These are phyloP conservation scores for Allophyes oxyacanthae DNA, from an alignment of 2,888 invertebrate genomes.

Conservation along the genomic window DNA sequence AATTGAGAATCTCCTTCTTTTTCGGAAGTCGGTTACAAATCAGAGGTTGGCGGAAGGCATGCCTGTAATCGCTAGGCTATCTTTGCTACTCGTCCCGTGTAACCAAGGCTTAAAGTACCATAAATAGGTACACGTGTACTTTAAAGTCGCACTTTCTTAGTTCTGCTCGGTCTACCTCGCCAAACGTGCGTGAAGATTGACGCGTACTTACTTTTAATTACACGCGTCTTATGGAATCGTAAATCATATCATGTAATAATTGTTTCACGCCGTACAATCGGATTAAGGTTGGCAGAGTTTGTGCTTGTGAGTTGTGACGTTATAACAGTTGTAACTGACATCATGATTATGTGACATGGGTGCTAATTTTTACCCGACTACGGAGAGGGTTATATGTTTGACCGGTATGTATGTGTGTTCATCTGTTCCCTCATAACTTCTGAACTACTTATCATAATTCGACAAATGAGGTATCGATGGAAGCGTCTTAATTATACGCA, in stretches of 20 bases:
- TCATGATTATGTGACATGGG: constrained; percentile 6
- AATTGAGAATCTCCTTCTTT: too few relatives aligned
- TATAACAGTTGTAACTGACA: constrained; percentile 10
- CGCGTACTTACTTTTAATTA: constrained; percentile 31
- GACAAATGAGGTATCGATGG: too few relatives aligned
- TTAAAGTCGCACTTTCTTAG: constrained; percentile 14
- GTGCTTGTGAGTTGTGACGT: constrained; percentile 1
- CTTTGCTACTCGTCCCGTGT: too few relatives aligned
- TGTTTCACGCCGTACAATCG: constrained; percentile 11
- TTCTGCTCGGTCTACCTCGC: constrained; percentile 13
- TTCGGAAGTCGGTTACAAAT: too few relatives aligned
- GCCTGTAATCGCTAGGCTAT: too few relatives aligned
- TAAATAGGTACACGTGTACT: constrained; percentile 7
- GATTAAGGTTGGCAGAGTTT: neutral
- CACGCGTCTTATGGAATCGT: neutral
- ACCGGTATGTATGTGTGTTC: too few relatives aligned
- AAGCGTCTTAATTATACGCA: too few relatives aligned
- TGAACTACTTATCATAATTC: too few relatives aligned
- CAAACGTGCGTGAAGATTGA: constrained; percentile 27
- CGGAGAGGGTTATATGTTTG: too few relatives aligned
- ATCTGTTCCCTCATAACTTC: too few relatives aligned
- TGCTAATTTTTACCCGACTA: neutral
- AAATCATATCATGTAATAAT: constrained; percentile 21
- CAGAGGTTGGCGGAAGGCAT: too few relatives aligned
- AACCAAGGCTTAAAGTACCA: too few relatives aligned